Conservation (phyloP, 2,113 vertebrate genomes). For the Emydocephalus ijimae region DNA sequence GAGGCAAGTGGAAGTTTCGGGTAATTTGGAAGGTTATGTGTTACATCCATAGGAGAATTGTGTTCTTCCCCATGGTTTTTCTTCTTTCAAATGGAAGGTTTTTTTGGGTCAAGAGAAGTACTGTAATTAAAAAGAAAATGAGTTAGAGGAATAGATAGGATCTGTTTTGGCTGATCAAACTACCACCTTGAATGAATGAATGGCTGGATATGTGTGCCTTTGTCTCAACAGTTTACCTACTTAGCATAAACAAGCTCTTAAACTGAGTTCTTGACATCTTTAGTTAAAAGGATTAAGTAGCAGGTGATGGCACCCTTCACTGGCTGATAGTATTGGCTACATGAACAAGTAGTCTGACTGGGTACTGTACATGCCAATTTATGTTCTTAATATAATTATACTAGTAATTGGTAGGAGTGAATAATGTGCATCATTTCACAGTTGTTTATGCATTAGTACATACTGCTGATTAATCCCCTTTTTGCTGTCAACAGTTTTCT, state of each 20-base stretch:
- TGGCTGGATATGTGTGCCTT: background rate
- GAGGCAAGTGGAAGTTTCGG: constrained; percentile 26
- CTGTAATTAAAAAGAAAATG: background rate
- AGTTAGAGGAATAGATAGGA: background rate
- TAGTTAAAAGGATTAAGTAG: background rate
- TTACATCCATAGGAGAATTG: background rate
- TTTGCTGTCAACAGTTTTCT: background rate
- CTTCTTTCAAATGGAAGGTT: constrained; percentile 5
- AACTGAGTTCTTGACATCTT: background rate
- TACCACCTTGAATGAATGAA: background rate
- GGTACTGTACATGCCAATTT: background rate
- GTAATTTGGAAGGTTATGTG: constrained; percentile 9
- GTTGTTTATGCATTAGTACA: background rate
- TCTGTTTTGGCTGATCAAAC: background rate
- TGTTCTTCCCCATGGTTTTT: constrained; percentile 18
- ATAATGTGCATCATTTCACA: background rate
- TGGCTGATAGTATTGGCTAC: background rate
- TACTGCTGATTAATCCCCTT: background rate
- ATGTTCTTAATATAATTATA: background rate
- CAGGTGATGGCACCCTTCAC: background rate
- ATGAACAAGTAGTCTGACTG: background rate
- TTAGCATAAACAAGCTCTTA: background rate
- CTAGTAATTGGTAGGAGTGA: background rate
- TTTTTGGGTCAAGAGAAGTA: background rate
- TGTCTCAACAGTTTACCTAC: background rate